Evolutionary conservation across 2,888 invertebrate species (phyloP).

Genomic region (Protonemura montana): DNA sequence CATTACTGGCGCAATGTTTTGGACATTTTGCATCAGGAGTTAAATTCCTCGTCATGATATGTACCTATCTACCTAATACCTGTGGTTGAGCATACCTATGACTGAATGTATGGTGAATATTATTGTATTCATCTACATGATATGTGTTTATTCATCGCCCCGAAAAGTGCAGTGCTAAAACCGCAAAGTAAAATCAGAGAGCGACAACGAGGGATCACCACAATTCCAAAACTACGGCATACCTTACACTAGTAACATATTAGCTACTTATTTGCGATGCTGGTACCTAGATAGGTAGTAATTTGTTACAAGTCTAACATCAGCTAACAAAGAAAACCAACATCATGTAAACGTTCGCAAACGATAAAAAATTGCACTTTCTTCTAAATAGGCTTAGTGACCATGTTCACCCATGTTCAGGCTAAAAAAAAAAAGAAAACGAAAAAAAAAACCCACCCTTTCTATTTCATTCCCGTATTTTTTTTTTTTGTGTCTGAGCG

Average conservation of each 20-base stretch:
- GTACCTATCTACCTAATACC: no score
- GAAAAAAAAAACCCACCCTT: neutral
- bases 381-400: neutral
- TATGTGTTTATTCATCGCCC: no score
- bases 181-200: neutral
- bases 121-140: no score
- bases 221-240: neutral
- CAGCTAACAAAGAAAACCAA: neutral
- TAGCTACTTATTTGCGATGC: neutral
- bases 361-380: conserved; percentile 12
- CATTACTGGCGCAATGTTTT: no score
- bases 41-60: no score
- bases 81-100: no score
- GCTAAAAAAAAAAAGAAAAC: neutral
- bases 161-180: neutral
- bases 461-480: neutral
- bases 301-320: neutral
- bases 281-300: neutral
- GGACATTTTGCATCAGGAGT: no score
- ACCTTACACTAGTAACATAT: neutral
- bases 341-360: neutral
- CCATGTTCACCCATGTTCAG: neutral
- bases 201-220: neutral
- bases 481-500: neutral
- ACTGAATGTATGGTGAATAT: no score